These are phyloP conservation scores for Conus canariensis DNA, from an alignment of 2,888 invertebrate species.

Conservation along the genomic window DNA sequence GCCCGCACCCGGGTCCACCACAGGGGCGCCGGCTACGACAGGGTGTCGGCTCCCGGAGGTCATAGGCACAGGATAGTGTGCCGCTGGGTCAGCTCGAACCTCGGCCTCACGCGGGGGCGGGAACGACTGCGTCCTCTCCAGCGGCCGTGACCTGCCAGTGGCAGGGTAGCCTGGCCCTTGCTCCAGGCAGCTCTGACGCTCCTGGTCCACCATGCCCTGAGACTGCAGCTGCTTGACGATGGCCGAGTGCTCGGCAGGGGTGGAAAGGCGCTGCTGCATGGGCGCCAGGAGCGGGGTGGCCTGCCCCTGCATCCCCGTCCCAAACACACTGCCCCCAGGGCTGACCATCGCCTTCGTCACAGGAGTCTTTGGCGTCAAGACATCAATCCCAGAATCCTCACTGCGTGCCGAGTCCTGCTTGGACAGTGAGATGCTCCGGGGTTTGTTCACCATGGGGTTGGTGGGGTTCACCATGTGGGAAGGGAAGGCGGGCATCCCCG, in stretches of 20 bases:
- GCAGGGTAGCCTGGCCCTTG: not conserved
- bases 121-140: constrained; percentile 37
- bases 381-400: constrained; percentile 73
- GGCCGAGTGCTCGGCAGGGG: constrained; percentile 34
- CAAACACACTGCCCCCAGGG: constrained; percentile 35
- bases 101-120: constrained; percentile 31
- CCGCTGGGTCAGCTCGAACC: not conserved
- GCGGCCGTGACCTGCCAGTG: not conserved
- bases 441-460: constrained; percentile 45
- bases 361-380: constrained; percentile 62
- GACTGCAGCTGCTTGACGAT: constrained; percentile 46
- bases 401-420: constrained; percentile 66
- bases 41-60: not conserved
- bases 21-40: not conserved
- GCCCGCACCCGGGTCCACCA: not conserved
- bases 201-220: constrained; percentile 38
- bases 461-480: constrained; percentile 48
- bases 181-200: constrained; percentile 39
- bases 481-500: constrained; percentile 61
- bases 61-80: not conserved
- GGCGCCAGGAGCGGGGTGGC: not conserved
- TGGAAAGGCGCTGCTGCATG: constrained; percentile 21
- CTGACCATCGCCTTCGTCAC: constrained; percentile 41
- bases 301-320: not conserved
- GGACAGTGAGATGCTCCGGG: constrained; percentile 51